Evolutionary conservation across 2,888 invertebrate genomes (phyloP), one percentile per base, ranked within the genome.

Genomic region (Cheilosia urbana): DNA sequence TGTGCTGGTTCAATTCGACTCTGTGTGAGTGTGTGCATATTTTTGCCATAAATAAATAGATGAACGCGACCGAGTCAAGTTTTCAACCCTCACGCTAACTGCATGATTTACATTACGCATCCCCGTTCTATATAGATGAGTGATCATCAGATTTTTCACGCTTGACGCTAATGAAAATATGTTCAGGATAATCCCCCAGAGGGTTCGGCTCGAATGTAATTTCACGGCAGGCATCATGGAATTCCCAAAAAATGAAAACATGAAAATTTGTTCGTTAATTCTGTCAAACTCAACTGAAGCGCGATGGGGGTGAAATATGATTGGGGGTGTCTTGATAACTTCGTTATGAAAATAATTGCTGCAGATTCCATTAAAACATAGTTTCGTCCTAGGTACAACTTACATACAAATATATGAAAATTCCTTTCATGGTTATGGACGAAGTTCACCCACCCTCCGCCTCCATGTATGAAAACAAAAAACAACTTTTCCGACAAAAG

Each of bases 141-240:
- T 73, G 87, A 87, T 87, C 82, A 82, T 78, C 82, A 69, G 82
- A 87, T 87, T 87, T 87, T 87, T 87, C 87, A 87, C 87, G 87
- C 87, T 87, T 82, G 87, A 87, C 78, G 82, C 78, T 82, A 87
- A 87, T 87, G 87, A 87, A 87, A 87, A 87, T 87, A 87, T 87
- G 87, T 78, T 82, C 65, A 45, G 30, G 42, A 78, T 82, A 78
- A 85, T 77, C 73, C 77, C 84, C 87, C 68, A 63, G 69, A 78
- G 87, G 82, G 65, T 68, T 75, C 60, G 45, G 45, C 55, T 47
- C 62, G 71, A 80, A 69, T 85, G 72, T 72, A 85, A 85, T 85
- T 85, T 81, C 72, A 85, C 72, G 81, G 77, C 81, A 62, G 72
- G 76, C 80, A 77, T 77, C 76, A 53, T 49, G 58, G 51, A 81